A percentile compares a stretch with the other conserved stretches of the same genome.
These are phyloP conservation scores for Sorex maritimensis DNA, from an alignment of 2,797 vertebrate genomes.

Conservation along the genomic window DNA sequence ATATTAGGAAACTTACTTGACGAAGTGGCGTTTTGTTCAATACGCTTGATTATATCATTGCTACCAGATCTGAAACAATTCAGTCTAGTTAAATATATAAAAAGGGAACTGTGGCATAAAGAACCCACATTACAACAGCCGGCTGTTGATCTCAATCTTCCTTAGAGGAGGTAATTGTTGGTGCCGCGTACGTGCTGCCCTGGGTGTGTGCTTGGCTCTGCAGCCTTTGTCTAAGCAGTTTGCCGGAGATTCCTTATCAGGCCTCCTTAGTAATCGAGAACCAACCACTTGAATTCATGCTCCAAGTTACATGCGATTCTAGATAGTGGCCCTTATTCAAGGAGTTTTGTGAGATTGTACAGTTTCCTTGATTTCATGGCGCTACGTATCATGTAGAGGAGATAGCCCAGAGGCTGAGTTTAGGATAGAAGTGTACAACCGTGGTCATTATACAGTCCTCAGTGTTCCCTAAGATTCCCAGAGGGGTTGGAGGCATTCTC, in stretches of 20 bases:
- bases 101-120: conserved; percentile 19
- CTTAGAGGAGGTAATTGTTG: not conserved
- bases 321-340: not conserved
- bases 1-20: conserved; percentile 79
- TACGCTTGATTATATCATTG: conserved; percentile 71
- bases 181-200: not conserved
- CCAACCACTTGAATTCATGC: not conserved
- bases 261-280: conserved; percentile 26
- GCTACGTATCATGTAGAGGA: too few relatives aligned
- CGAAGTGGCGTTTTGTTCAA: conserved; percentile 68
- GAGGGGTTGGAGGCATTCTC: not conserved
- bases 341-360: not conserved
- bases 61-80: conserved; percentile 64
- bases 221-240: not conserved
- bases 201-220: not conserved
- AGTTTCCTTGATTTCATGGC: too few relatives aligned
- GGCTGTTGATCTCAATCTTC: conserved; percentile 7
- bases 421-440: not conserved
- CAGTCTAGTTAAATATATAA: conserved; percentile 18
- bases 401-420: not conserved
- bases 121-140: not conserved
- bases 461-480: not conserved
- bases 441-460: not conserved
- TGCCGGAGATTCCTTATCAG: conserved; percentile 13
- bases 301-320: not conserved